These are phyloP conservation scores for Caradrina kadenii DNA, from an alignment of 2,888 invertebrate genomes.

Conservation along the genomic window DNA sequence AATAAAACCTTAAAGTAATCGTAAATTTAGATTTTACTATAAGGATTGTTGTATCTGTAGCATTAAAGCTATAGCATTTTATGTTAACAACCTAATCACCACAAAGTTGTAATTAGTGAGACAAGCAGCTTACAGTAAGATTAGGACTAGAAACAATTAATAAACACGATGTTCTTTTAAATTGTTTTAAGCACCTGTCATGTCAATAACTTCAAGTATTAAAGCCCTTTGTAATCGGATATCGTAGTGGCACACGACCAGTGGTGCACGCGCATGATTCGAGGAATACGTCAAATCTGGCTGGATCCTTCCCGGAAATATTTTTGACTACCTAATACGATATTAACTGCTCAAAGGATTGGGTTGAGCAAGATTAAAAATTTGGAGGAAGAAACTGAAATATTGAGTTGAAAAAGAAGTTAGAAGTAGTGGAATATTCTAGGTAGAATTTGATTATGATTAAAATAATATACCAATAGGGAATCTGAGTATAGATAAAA, in stretches of 20 bases:
- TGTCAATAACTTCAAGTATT: constrained; percentile 58
- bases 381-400: neutral
- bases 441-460: neutral
- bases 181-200: constrained; percentile 55
- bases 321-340: constrained; percentile 57
- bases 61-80: neutral
- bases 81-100: neutral
- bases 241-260: constrained; percentile 67
- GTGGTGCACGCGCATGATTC: constrained; percentile 70
- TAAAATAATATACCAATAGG: neutral
- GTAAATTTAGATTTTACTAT: constrained; percentile 13
- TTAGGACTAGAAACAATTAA: constrained; percentile 27
- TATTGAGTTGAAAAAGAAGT: neutral
- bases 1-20: constrained; percentile 22
- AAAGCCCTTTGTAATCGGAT: constrained; percentile 67
- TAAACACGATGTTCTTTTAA: constrained; percentile 29
- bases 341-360: constrained; percentile 17
- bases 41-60: neutral
- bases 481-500: neutral
- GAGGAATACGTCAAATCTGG: constrained; percentile 69
- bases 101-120: constrained; percentile 24
- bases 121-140: constrained; percentile 32
- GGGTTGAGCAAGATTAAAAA: constrained; percentile 17
- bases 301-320: constrained; percentile 75
- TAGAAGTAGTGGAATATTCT: neutral